Base-by-base conservation (phyloP, 2,797 vertebrate genomes). In the Geotrypetes seraphini region DNA sequence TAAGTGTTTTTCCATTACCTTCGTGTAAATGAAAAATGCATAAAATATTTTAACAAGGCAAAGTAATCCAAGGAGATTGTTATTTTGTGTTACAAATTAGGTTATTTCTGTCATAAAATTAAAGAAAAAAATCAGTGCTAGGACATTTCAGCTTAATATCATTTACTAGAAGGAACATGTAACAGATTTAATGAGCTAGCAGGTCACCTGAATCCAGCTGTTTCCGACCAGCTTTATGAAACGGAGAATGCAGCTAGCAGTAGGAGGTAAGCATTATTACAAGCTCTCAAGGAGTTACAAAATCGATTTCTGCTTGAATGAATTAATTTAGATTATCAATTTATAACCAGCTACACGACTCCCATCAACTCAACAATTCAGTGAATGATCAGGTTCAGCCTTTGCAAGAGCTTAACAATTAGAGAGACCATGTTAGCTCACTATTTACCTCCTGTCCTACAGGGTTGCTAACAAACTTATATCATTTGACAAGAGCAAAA, bases 251-350 rank as follows among this genome's bases (percentile, higher is more conserved):
- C 71, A 60, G 69, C 43, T 54, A 79, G 57, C 76, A 56, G 79
- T 78, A 63, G 78, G 83, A 76, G 78, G 74, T 66, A 64, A 78
- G 77, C 81, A 61, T 79, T 73, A 77, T 79, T 74, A 76, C 79
- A 78, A 73, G 81, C 79, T 79, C 81, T 75, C 73, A 41, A 79
- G 78, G 76, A 83, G 78, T 70, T 66, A 59, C 74, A 70, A 71
- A 79, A 82, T 84, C 78, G 78, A 84, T 83, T 80, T 81, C 73
- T 81, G 79, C 81, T 84, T 73, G 74, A 81, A 81, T 77, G 73
- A 81, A 84, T 85, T 83, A 81, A 84, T 84, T 81, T 79, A 84
- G 80, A 84, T 85, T 80, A 86, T 85, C 83, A 84, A 82, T 85
- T 84, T 83, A 83, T 86, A 83, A 82, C 78, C 78, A 71, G 73